Evolutionary conservation across 1,140 invertebrate genomes (phyloP).

Genomic region (Thereuonema tuberculata): DNA sequence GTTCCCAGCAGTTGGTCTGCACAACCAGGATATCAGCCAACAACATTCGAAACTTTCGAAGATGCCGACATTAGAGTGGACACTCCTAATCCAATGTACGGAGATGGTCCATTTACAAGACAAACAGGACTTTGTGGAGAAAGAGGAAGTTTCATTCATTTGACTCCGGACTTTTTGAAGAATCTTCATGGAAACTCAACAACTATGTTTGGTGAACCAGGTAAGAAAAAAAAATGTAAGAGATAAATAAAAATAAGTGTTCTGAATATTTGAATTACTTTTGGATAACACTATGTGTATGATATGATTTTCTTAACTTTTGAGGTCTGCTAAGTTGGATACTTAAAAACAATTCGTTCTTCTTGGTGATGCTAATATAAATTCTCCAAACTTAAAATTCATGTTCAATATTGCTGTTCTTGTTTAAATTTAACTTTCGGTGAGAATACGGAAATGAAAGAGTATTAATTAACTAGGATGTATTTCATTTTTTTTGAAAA

Average conservation of each 20-base stretch:
- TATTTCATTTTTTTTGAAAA: too few relatives aligned
- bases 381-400: too few relatives aligned
- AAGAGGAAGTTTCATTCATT: constrained; percentile 18
- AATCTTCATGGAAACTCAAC: constrained; percentile 14
- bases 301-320: constrained; percentile 11
- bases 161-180: constrained; percentile 19
- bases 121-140: constrained; percentile 19
- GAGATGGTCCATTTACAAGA: constrained; percentile 18
- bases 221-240: constrained; percentile 1
- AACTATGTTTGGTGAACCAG: constrained; percentile 16
- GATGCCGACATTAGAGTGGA: constrained; percentile 15
- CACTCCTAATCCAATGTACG: constrained; percentile 15
- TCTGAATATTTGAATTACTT: too few relatives aligned
- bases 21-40: constrained; percentile 10
- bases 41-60: constrained; percentile 10
- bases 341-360: too few relatives aligned
- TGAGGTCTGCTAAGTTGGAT: too few relatives aligned
- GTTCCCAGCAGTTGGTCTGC: constrained; percentile 26
- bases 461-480: too few relatives aligned
- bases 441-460: too few relatives aligned
- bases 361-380: too few relatives aligned
- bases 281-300: too few relatives aligned
- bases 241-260: background rate
- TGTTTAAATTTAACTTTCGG: too few relatives aligned
- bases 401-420: too few relatives aligned